Evolutionary conservation across 2,113 vertebrate species (phyloP), one percentile per base, ranked within the genome.

Genomic region (Seriola quinqueradiata): DNA sequence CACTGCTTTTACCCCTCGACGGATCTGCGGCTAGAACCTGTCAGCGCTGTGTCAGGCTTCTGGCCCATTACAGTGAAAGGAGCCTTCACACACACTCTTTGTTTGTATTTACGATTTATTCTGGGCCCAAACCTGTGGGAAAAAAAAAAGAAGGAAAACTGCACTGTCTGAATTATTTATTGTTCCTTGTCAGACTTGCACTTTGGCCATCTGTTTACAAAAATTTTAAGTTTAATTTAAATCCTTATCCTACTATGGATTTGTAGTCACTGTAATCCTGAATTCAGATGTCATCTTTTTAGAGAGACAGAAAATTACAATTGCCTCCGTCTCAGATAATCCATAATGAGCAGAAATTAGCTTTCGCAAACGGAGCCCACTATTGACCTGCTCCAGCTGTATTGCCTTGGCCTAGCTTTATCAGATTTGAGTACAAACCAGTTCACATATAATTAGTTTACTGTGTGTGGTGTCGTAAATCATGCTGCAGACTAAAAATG

Each of bases 381-480:
- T 72, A 87, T 89, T 80, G 88, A 90, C 86, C 81, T 64, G 71
- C 79, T 89, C 46, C 65, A 79, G 83, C 79, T 85, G 82, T 19
- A 80, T 73, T 36, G 82, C 77, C 82, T 48, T 42, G 54, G 77
- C 71, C 67, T 5, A 9, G 77, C 85, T 77, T 92, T 79, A 89
- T 93, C 87, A 86, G 92, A 92, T 90, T 83, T 70, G 84, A 90
- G 78, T 64, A 70, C 75, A 87, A 87, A 84, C 80, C 75, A 78
- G 79, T 86, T 92, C 82, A 84, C 67, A 57, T 87, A 75, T 92
- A 91, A 94, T 95, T 93, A 55, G 89, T 92, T 94, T 92, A 93
- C 77, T 52, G 64, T 68, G 72, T 73, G 79, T 61, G 83, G 81
- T 60, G 75, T 86, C 88, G 81, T 95, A 93, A 95, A 95, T 94